Conservation (phyloP, 1,140 invertebrate genomes). For the Acromyrmex echinatior region DNA sequence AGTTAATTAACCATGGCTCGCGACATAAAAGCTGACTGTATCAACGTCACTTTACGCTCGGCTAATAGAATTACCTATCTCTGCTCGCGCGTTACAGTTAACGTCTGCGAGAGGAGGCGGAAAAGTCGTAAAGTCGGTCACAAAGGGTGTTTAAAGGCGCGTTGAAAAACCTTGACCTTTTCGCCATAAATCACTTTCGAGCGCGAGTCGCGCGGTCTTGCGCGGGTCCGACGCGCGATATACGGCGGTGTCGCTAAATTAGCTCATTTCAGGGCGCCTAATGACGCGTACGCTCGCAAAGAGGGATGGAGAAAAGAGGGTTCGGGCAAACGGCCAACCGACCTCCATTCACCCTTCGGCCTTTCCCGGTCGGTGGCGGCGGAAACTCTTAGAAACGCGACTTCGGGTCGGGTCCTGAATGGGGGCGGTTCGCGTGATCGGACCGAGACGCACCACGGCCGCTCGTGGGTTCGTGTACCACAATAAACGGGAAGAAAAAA, state of each 20-base stretch:
- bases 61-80: slow-evolving; percentile 60
- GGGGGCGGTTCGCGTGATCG: slow-evolving; percentile 29
- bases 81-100: slow-evolving; percentile 25
- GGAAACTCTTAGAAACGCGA: slow-evolving; percentile 29
- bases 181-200: slow-evolving; percentile 47
- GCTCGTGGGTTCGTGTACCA: not conserved
- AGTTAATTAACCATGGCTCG: slow-evolving; percentile 53
- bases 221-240: not conserved
- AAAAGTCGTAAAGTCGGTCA: slow-evolving; percentile 52
- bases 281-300: slow-evolving; percentile 58
- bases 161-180: slow-evolving; percentile 43
- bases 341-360: not conserved
- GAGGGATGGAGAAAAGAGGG: slow-evolving; percentile 5
- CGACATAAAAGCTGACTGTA: slow-evolving; percentile 42
- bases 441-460: not conserved
- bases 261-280: slow-evolving; percentile 44
- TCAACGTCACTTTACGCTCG: slow-evolving; percentile 47
- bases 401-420: not conserved
- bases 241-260: slow-evolving; percentile 40
- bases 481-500: slow-evolving; percentile 1
- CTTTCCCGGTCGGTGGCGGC: not conserved
- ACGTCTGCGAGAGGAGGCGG: not conserved
- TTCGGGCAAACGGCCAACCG: slow-evolving; percentile 21
- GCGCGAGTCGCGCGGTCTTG: not conserved
- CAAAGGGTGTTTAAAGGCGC: slow-evolving; percentile 54